Conservation (phyloP, 2,113 vertebrate species). For the Rhombomys opimus region DNA sequence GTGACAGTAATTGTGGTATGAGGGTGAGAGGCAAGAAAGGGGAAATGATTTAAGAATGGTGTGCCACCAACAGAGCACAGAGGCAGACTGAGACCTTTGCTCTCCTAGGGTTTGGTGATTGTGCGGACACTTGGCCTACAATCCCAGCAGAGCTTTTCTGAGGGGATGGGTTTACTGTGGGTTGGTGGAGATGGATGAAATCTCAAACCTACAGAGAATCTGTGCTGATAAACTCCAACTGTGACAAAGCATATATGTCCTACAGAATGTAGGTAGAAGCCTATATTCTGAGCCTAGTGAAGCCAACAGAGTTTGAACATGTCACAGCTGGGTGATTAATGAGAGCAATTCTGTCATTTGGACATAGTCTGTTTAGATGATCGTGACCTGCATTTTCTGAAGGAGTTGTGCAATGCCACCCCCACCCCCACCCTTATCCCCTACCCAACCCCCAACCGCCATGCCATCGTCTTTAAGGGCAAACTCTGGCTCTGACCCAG, state of each 20-base stretch:
- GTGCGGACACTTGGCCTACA: neutral
- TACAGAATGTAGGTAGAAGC: neutral
- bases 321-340: neutral
- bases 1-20: neutral
- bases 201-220: neutral
- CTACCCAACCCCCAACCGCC: neutral
- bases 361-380: neutral
- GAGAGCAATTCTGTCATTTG: neutral
- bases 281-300: neutral
- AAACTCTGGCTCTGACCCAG: neutral
- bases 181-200: neutral
- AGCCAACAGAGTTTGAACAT: neutral
- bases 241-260: rapidly evolving
- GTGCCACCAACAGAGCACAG: rapidly evolving
- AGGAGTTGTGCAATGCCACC: neutral
- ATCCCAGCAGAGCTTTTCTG: neutral
- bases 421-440: neutral
- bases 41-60: neutral
- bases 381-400: neutral
- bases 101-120: neutral
- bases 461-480: neutral
- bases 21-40: neutral
- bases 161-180: neutral
- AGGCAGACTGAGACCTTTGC: rapidly evolving
- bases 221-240: neutral